Conservation (phyloP, 2,888 invertebrate genomes). For the Trichogramma evanescens region DNA sequence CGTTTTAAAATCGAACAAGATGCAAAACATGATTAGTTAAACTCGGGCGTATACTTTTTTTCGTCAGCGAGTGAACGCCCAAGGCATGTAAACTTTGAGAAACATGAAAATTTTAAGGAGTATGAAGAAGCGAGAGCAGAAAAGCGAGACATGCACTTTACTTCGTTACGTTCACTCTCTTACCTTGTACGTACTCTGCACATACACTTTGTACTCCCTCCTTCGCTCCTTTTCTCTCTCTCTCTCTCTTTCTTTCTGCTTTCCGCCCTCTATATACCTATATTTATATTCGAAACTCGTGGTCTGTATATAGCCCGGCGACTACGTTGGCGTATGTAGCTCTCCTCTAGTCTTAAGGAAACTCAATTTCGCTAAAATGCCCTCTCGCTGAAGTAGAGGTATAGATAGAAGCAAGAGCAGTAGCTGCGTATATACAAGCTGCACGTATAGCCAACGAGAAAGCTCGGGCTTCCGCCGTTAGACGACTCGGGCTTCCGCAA, state of each 20-base stretch:
- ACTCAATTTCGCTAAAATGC: conserved; percentile 43
- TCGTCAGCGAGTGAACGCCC: background rate
- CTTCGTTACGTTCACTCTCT: conserved; percentile 24
- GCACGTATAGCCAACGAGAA: conserved; percentile 17
- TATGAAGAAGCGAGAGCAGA: background rate
- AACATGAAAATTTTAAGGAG: too few species aligned
- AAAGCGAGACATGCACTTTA: conserved; percentile 5
- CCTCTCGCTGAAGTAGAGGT: conserved; percentile 10
- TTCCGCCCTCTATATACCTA: background rate
- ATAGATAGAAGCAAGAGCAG: background rate
- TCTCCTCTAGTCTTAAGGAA: conserved; percentile 23
- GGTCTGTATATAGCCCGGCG: background rate
- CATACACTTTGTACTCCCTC: conserved; percentile 13
- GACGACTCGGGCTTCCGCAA: conserved; percentile 24
- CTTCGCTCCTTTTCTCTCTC: background rate
- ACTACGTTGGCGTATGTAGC: background rate
- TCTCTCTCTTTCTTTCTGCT: too few species aligned
- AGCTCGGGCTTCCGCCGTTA: conserved; percentile 22
- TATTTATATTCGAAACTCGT: background rate
- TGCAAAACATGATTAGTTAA: too few species aligned
- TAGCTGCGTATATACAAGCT: conserved; percentile 8
- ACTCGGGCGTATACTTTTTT: background rate
- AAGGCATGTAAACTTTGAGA: too few species aligned
- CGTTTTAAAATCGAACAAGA: too few species aligned
- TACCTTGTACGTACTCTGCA: too few species aligned